These are phyloP conservation scores for Phymastichus coffea DNA, from an alignment of 1,140 invertebrate species.

Conservation along the genomic window DNA sequence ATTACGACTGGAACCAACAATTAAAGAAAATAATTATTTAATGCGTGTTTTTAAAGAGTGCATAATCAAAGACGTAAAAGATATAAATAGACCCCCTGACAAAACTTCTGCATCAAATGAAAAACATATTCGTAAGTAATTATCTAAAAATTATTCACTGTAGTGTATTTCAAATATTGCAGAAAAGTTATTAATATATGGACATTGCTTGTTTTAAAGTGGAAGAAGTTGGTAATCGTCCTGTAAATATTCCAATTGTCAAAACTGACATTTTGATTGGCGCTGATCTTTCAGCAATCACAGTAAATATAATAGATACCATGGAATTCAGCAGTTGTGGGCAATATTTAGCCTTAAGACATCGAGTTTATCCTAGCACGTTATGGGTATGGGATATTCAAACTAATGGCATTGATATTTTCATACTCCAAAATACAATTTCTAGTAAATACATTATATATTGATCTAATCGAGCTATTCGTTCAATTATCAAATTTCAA, in stretches of 20 bases:
- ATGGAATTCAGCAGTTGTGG: conserved; percentile 50
- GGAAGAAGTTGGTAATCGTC: conserved; percentile 45
- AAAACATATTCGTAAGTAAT: conserved; percentile 43
- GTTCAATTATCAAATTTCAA: not conserved
- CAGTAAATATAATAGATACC: conserved; percentile 38
- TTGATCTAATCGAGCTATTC: not conserved
- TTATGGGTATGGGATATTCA: conserved; percentile 52
- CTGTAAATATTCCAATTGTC: conserved; percentile 47
- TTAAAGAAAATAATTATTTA: conserved; percentile 44
- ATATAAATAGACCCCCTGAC: not conserved
- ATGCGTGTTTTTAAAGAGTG: conserved; percentile 50
- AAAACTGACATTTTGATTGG: conserved; percentile 35
- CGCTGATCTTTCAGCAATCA: conserved; percentile 29
- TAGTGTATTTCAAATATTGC: conserved; percentile 6
- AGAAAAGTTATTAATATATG: conserved; percentile 1
- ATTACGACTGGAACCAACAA: conserved; percentile 46
- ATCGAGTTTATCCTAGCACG: conserved; percentile 49
- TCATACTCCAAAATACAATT: conserved; percentile 48
- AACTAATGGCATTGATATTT: conserved; percentile 45
- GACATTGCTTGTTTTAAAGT: conserved; percentile 34
- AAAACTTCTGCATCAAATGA: conserved; percentile 26
- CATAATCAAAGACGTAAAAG: conserved; percentile 31
- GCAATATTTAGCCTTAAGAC: conserved; percentile 47
- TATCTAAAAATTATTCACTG: conserved; percentile 14
- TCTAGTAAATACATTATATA: conserved; percentile 34